These are phyloP conservation scores for Fringilla coelebs DNA, from an alignment of 2,797 vertebrate genomes.

Conservation along the genomic window DNA sequence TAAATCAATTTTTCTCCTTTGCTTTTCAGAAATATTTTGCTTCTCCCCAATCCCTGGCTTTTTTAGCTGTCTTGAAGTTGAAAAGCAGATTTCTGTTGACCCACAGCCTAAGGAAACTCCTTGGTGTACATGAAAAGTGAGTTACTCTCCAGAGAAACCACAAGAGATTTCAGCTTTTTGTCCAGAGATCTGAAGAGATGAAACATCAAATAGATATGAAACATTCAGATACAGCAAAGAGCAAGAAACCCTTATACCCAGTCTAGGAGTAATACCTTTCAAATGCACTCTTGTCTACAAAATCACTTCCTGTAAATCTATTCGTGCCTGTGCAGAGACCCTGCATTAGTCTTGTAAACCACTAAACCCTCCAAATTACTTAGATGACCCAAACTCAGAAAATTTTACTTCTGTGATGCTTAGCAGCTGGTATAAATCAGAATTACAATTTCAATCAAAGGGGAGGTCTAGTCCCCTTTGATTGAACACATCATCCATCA, in stretches of 20 bases:
- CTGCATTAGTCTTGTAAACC: background rate
- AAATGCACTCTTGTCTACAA: background rate
- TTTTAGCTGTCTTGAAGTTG: background rate
- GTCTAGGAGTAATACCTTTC: background rate
- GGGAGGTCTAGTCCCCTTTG: background rate
- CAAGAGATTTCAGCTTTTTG: background rate
- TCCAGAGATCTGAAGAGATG: background rate
- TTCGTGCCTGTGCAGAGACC: background rate
- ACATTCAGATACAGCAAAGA: background rate
- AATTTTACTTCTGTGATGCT: background rate
- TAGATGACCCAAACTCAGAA: background rate
- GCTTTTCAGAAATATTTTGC: background rate
- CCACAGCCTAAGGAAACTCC: background rate
- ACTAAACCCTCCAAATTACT: background rate
- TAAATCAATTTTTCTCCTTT: background rate
- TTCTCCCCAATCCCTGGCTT: background rate
- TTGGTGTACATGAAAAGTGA: background rate
- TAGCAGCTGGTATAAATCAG: background rate
- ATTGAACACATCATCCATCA: background rate
- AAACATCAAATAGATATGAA: background rate
- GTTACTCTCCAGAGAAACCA: background rate
- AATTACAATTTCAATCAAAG: background rate
- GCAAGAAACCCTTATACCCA: background rate
- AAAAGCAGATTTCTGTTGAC: background rate
- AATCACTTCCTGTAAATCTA: background rate